phyloP scores from a whole-genome alignment of 2,113 vertebrate genomes.

The Plectropomus leopardus region DNA sequence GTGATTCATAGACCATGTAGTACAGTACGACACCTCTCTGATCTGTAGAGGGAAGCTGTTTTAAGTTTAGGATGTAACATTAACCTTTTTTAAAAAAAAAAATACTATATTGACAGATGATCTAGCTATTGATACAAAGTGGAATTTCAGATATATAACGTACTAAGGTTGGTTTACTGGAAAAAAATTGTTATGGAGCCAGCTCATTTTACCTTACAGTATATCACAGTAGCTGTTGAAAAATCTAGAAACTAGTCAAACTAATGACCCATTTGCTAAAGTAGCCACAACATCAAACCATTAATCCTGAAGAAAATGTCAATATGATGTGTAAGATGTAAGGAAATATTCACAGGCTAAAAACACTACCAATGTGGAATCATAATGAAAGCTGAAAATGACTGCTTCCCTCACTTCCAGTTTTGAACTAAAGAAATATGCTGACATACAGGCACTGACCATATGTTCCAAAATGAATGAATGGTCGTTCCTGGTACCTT shows the following conservation, averaged over 20 bases:
- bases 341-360: neutral
- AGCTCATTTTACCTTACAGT: neutral
- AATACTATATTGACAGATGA: slow-evolving; percentile 21
- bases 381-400: neutral
- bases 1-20: slow-evolving; percentile 10
- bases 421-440: slow-evolving; percentile 12
- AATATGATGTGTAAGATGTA: neutral
- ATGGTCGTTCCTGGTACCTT: neutral
- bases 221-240: neutral
- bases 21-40: neutral
- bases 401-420: neutral
- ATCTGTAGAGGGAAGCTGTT: neutral
- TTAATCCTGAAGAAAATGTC: slow-evolving; percentile 18
- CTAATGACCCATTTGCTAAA: slow-evolving; percentile 26
- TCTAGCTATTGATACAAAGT: neutral
- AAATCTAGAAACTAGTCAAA: slow-evolving; percentile 16
- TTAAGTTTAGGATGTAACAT: neutral
- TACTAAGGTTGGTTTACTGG: slow-evolving; percentile 13
- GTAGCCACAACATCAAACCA: slow-evolving; percentile 42
- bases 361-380: neutral
- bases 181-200: neutral
- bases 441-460: slow-evolving; percentile 13
- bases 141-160: slow-evolving; percentile 23
- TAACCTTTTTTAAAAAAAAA: slow-evolving; percentile 31
- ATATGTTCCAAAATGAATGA: slow-evolving; percentile 8